A percentile compares a stretch with the other conserved stretches of the same genome.
phyloP scores from a whole-genome alignment of 53 echinoderm and acorn worm species.

The Astropecten irregularis region DNA sequence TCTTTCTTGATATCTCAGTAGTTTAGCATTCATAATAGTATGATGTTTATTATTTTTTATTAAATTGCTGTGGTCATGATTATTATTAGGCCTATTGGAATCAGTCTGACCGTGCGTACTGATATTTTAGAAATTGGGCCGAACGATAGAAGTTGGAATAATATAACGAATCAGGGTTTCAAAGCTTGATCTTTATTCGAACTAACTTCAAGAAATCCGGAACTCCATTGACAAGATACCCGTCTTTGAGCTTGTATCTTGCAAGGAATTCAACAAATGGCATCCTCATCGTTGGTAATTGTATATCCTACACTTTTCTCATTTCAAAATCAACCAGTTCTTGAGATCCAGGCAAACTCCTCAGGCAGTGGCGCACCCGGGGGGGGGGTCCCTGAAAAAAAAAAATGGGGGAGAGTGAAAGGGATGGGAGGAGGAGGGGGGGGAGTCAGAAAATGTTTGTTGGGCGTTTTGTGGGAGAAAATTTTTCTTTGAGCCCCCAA shows the following conservation, averaged over 20 bases:
- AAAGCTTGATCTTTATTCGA: too few relatives aligned
- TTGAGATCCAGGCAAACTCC: constrained; percentile 52
- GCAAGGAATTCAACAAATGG: constrained; percentile 65
- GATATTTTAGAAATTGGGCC: background rate
- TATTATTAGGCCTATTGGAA: background rate
- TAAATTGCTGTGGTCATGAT: background rate
- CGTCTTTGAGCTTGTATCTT: constrained; percentile 61
- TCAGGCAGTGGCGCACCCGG: too few relatives aligned
- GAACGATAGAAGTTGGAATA: background rate
- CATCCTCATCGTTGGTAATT: constrained; percentile 49
- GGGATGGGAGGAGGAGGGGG: too few relatives aligned
- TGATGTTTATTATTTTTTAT: background rate
- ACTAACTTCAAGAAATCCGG: constrained; percentile 67
- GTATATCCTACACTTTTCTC: constrained; percentile 60
- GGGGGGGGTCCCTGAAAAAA: too few relatives aligned
- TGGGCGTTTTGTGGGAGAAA: too few relatives aligned
- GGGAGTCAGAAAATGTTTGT: too few relatives aligned
- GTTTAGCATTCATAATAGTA: background rate
- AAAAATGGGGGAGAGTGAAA: too few relatives aligned
- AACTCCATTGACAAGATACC: constrained; percentile 66
- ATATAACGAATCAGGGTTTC: too few relatives aligned
- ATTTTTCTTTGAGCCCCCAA: too few relatives aligned
- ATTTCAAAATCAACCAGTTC: constrained; percentile 59
- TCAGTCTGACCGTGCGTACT: background rate
- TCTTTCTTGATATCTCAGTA: too few relatives aligned